phyloP scores from a whole-genome alignment of 1,140 invertebrate genomes.

The Platorchestia sp. region DNA sequence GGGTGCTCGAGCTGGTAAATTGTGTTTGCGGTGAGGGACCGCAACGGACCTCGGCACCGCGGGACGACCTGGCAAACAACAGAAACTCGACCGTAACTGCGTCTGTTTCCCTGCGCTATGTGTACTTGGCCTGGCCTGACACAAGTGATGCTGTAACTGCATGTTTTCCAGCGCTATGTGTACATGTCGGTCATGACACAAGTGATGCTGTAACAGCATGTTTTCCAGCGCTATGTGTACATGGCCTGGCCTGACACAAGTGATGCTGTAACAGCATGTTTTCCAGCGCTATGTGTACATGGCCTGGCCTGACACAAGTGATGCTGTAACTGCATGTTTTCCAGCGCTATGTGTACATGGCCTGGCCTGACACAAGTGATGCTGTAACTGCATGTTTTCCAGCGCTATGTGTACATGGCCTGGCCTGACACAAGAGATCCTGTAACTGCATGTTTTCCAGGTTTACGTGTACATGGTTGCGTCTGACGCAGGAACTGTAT shows the following conservation, averaged over 20 bases:
- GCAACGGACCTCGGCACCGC: neutral
- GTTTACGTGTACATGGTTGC: neutral
- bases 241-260: too few relatives aligned
- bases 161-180: neutral
- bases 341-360: neutral
- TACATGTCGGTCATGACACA: too few relatives aligned
- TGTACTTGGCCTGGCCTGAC: neutral
- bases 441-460: neutral
- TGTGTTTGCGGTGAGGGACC: slow-evolving; percentile 17
- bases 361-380: too few relatives aligned
- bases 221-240: too few relatives aligned
- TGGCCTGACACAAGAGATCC: too few relatives aligned
- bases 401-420: too few relatives aligned
- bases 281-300: neutral
- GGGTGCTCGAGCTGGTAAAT: slow-evolving; percentile 29
- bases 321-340: neutral
- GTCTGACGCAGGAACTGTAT: neutral
- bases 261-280: neutral
- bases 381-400: too few relatives aligned
- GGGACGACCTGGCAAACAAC: neutral
- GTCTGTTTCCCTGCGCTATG: neutral
- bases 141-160: neutral
- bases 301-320: neutral
- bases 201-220: too few relatives aligned
- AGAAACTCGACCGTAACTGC: neutral